Percentiles rank a stretch among this genome's conserved stretches.
These are phyloP conservation scores for Pheosia tremula DNA, from an alignment of 2,888 invertebrate species.

Conservation along the genomic window DNA sequence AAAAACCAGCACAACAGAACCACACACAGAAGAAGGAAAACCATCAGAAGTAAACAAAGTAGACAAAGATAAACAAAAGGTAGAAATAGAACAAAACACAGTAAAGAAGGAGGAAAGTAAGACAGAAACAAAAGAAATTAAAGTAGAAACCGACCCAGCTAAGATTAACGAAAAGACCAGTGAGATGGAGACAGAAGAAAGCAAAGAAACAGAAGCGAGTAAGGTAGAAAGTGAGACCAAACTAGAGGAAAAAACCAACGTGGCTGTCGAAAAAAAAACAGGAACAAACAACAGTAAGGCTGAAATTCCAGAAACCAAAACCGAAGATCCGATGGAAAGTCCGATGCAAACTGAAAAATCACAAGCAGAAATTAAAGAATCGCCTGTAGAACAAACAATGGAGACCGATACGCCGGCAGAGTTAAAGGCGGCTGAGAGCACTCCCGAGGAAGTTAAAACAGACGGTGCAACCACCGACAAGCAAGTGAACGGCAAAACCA, in stretches of 20 bases:
- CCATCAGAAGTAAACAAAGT: constrained; percentile 17
- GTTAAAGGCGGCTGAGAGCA: constrained; percentile 29
- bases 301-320: constrained; percentile 20
- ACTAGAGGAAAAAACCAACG: constrained; percentile 17
- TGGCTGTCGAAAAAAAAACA: constrained; percentile 17
- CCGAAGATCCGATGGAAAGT: constrained; percentile 16
- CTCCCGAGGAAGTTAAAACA: constrained; percentile 37
- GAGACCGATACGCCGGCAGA: constrained; percentile 32
- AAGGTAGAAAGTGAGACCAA: constrained; percentile 31
- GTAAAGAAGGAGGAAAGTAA: constrained; percentile 1
- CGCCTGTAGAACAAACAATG: constrained; percentile 15
- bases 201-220: constrained; percentile 16
- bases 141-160: constrained; percentile 15
- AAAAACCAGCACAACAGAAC: constrained; percentile 32
- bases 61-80: neutral
- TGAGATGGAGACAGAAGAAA: constrained; percentile 30
- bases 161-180: constrained; percentile 1
- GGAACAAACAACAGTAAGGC: constrained; percentile 28
- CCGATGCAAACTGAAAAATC: constrained; percentile 17
- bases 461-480: constrained; percentile 52
- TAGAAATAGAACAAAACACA: constrained; percentile 7
- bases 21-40: constrained; percentile 25
- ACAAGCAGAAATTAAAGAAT: constrained; percentile 14
- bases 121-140: constrained; percentile 17
- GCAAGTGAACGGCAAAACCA: constrained; percentile 68